Evolutionary conservation across 2,888 invertebrate species (phyloP).

Genomic region (Hemicrepidius hirtus): DNA sequence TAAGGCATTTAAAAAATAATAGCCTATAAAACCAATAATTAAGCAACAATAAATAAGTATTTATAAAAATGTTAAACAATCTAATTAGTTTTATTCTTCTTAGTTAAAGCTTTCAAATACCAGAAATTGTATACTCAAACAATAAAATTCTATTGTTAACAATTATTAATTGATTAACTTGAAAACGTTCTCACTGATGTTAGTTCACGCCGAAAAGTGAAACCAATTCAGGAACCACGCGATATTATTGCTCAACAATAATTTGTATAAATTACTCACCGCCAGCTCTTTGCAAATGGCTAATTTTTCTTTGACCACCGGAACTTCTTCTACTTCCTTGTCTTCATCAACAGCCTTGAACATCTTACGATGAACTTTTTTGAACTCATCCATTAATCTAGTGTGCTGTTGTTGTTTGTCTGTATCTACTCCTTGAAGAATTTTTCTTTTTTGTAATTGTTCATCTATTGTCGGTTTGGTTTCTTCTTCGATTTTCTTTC

Average conservation of each 20-base stretch:
- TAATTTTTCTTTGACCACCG: constrained; percentile 34
- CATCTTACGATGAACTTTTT: constrained; percentile 91
- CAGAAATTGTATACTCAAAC: not conserved
- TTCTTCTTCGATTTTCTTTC: constrained; percentile 45
- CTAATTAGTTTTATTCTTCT: too few relatives aligned
- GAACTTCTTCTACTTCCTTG: constrained; percentile 37
- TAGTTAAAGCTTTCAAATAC: too few relatives aligned
- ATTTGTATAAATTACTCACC: constrained; percentile 31
- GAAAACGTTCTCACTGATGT: constrained; percentile 8
- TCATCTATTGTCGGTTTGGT: constrained; percentile 67
- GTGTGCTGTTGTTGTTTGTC: constrained; percentile 82
- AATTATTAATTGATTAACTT: constrained; percentile 16
- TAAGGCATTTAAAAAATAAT: too few relatives aligned
- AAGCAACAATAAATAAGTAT: too few relatives aligned
- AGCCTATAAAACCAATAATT: too few relatives aligned
- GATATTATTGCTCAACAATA: constrained; percentile 7
- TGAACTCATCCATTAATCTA: constrained; percentile 92
- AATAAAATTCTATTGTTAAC: constrained; percentile 1
- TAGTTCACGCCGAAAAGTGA: constrained; percentile 37
- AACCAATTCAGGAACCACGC: constrained; percentile 21
- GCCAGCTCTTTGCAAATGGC: constrained; percentile 28
- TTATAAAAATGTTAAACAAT: too few relatives aligned
- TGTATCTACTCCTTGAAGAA: constrained; percentile 73
- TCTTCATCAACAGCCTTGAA: constrained; percentile 73
- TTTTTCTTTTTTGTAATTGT: constrained; percentile 69